These are phyloP conservation scores for Oreochromis tanganicae DNA, from an alignment of 2,113 vertebrate species.

Conservation along the genomic window DNA sequence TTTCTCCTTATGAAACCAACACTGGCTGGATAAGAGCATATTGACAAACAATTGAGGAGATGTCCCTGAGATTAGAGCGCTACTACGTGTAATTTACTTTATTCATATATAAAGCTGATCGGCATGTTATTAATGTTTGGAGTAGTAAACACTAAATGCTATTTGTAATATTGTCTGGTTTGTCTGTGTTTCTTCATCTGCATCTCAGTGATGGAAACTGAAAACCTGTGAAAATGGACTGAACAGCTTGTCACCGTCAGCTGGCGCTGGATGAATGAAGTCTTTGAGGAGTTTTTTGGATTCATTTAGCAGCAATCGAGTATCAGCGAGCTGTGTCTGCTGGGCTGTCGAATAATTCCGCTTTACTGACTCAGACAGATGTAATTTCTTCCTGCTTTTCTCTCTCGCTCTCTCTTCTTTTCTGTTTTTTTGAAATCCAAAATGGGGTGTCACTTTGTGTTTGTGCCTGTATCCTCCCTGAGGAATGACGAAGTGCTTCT, in stretches of 20 bases:
- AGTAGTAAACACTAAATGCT: background rate
- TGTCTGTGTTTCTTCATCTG: background rate
- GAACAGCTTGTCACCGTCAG: background rate
- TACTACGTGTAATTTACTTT: background rate
- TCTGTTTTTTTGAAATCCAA: background rate
- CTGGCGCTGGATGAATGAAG: background rate
- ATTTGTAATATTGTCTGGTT: background rate
- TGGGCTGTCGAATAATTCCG: background rate
- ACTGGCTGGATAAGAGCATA: background rate
- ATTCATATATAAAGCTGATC: background rate
- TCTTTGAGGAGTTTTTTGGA: background rate
- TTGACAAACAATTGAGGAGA: background rate
- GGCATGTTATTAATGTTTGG: background rate
- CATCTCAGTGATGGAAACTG: background rate
- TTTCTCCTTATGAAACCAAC: background rate
- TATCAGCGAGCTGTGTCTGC: background rate
- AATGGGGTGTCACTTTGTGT: conserved; percentile 50
- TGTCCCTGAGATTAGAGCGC: background rate
- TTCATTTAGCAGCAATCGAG: background rate
- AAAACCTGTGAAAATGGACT: background rate
- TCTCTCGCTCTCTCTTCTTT: background rate
- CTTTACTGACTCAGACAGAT: conserved; percentile 25
- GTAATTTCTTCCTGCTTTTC: background rate
- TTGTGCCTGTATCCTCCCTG: conserved; percentile 30
- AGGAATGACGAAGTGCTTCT: conserved; percentile 58